phyloP scores from a whole-genome alignment of 2,113 vertebrate genomes.

The Anoplopoma fimbria region DNA sequence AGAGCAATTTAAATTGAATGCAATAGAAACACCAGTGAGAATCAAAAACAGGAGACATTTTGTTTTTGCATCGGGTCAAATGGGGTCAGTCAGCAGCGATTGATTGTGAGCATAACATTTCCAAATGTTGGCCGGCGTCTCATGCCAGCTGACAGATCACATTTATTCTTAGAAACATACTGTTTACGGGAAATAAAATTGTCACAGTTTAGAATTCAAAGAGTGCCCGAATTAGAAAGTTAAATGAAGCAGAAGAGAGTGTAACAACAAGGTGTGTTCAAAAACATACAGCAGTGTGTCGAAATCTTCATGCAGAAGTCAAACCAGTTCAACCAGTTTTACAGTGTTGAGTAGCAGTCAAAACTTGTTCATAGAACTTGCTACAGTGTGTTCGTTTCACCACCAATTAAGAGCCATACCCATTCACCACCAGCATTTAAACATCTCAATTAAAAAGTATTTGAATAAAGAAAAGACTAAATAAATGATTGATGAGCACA shows the following conservation, averaged over 20 bases:
- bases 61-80: background rate
- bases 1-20: background rate
- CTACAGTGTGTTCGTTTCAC: background rate
- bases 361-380: background rate
- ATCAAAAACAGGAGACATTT: no score
- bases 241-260: background rate
- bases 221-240: background rate
- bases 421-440: background rate
- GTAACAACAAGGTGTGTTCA: background rate
- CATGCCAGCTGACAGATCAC: background rate
- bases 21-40: background rate
- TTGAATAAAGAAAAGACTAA: background rate
- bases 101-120: background rate
- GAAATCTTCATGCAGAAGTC: background rate
- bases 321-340: constrained; percentile 51
- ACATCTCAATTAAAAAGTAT: background rate
- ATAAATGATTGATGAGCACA: background rate
- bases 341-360: accelerated
- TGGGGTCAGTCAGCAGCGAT: background rate
- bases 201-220: background rate
- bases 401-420: background rate
- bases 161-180: background rate
- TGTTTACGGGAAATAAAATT: background rate
- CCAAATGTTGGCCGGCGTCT: no score
- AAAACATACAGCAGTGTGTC: background rate